These are phyloP conservation scores for Emydoidea blandingii DNA, from an alignment of 2,797 vertebrate species.

Conservation along the genomic window DNA sequence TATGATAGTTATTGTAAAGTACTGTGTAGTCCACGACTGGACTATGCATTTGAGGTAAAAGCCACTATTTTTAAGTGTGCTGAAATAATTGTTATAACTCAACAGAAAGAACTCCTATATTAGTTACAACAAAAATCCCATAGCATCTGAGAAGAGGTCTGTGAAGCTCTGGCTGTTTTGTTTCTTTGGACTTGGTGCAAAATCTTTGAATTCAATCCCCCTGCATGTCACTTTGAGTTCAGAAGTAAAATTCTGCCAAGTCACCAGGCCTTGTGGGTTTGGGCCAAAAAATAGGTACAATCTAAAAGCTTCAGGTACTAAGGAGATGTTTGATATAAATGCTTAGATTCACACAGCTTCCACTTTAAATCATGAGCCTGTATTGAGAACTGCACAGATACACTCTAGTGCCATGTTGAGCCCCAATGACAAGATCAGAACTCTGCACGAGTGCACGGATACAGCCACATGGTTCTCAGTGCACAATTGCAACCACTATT, in stretches of 20 bases:
- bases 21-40: neutral
- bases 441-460: neutral
- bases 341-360: neutral
- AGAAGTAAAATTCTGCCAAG: rapidly evolving
- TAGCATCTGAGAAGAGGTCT: neutral
- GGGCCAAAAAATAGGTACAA: neutral
- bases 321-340: neutral
- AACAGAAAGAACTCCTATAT: neutral
- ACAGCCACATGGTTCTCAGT: neutral
- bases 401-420: neutral
- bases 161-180: neutral
- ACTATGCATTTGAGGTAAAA: neutral
- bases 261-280: neutral
- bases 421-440: neutral
- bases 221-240: neutral
- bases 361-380: neutral
- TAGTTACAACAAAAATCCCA: neutral
- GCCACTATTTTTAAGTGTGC: neutral
- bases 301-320: rapidly evolving
- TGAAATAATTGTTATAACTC: neutral
- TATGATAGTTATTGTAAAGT: neutral
- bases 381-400: neutral
- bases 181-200: neutral
- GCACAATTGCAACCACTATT: neutral
- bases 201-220: rapidly evolving